Evolutionary conservation across 2,797 vertebrate genomes (phyloP).

Genomic region (Leptoclinus maculatus): DNA sequence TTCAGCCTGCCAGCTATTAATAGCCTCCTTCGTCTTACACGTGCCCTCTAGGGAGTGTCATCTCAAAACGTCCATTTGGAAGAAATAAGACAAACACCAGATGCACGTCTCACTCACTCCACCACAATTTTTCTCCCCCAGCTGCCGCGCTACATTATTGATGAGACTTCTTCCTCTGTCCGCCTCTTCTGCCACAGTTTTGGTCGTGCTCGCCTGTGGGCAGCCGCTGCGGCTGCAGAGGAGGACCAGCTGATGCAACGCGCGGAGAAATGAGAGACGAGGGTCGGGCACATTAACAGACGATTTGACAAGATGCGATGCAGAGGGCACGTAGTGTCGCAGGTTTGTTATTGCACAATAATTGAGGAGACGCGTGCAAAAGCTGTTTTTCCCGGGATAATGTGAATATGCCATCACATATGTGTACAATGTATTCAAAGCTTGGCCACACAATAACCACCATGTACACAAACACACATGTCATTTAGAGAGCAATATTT

Average conservation of each 20-base stretch:
- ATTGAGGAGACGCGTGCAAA: neutral
- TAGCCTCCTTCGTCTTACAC: slow-evolving; percentile 42
- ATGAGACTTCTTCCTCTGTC: slow-evolving; percentile 74
- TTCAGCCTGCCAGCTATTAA: slow-evolving; percentile 63
- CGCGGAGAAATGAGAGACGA: slow-evolving; percentile 55
- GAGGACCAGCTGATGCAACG: slow-evolving; percentile 65
- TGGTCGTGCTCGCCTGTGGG: slow-evolving; percentile 54
- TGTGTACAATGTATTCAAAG: too few relatives aligned
- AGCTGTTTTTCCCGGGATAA: neutral
- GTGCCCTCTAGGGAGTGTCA: slow-evolving; percentile 51
- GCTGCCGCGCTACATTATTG: slow-evolving; percentile 75
- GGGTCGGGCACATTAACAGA: slow-evolving; percentile 55
- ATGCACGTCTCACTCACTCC: slow-evolving; percentile 69
- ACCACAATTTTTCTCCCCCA: slow-evolving; percentile 63
- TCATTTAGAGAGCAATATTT: neutral
- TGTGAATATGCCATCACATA: neutral
- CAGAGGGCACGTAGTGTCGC: slow-evolving; percentile 41
- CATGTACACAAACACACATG: neutral
- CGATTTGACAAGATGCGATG: slow-evolving; percentile 62
- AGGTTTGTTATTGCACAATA: slow-evolving; percentile 52
- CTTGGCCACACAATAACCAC: neutral
- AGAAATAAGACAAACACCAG: slow-evolving; percentile 74
- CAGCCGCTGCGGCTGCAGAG: slow-evolving; percentile 47
- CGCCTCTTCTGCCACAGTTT: slow-evolving; percentile 67
- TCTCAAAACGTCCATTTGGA: slow-evolving; percentile 69